phyloP scores from a whole-genome alignment of 2,888 invertebrate species.

The Pecten maximus region DNA sequence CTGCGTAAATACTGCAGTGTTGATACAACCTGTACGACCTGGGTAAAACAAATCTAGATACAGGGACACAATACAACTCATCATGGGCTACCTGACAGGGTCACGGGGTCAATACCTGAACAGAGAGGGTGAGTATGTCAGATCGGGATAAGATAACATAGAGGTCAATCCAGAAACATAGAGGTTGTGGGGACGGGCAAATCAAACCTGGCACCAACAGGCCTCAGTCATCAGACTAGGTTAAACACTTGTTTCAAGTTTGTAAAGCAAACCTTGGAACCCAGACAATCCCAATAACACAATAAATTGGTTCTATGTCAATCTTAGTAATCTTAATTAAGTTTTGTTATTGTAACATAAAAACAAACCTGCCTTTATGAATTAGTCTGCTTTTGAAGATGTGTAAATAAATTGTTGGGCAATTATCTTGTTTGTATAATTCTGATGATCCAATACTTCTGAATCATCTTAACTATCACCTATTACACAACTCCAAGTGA shows the following conservation, averaged over 20 bases:
- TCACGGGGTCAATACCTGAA: not conserved
- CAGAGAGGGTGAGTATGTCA: too few relatives aligned
- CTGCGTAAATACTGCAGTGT: not conserved
- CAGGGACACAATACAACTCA: not conserved
- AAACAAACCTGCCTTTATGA: not conserved
- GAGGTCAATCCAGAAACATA: not conserved
- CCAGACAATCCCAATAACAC: not conserved
- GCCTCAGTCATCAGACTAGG: not conserved
- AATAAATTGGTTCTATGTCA: not conserved
- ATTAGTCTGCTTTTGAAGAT: too few relatives aligned
- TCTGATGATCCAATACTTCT: too few relatives aligned
- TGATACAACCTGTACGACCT: not conserved
- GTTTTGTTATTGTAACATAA: not conserved
- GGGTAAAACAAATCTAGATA: not conserved
- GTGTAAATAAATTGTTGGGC: too few relatives aligned
- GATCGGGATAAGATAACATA: too few relatives aligned
- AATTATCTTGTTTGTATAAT: too few relatives aligned
- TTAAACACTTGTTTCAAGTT: not conserved
- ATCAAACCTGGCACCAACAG: not conserved
- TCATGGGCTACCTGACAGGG: not conserved
- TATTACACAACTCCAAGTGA: too few relatives aligned
- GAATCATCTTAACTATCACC: too few relatives aligned
- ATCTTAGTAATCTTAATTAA: not conserved
- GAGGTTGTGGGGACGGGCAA: not conserved
- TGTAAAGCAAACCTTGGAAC: not conserved